Base-by-base conservation (phyloP, 2,888 invertebrate species). In the Boloria euphrosyne region DNA sequence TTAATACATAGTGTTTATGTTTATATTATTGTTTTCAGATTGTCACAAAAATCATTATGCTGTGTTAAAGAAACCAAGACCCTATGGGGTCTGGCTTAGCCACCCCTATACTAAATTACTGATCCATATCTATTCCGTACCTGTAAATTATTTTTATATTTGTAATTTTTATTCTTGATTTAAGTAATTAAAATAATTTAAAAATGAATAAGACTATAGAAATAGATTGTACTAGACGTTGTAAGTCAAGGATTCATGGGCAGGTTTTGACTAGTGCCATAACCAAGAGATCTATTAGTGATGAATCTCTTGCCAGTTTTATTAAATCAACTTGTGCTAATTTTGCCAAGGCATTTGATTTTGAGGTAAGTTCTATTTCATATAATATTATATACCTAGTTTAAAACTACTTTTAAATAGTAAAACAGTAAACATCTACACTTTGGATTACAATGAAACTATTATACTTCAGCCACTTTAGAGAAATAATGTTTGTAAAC, bases 191-290 rank as follows among this genome's bases (percentile, higher is more conserved):
- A 55, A 59, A 31, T 16, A 65, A 55, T 59, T 14, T 27, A 64
- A 86, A 74, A 64, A 93, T 93, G 92, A 92, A 84, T 85, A 91
- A 86, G 73, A 76, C 79, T 74, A 73, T 75, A 50, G 93, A 93
- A 57, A 80, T 86, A 50, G 94, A 94, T 71, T 95, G 95, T 81
- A 95, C 94, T 0, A 84, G 82, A 49, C 90, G 93, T 71, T 95
- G 95, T 76, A 90, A 82, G 73, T 95, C 94, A 51, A 83, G 89
- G 38, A 82, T 83, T 60, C 94, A 94, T 74, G 94, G 94, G 27
- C 90, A 93, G 70, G 84, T 89, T 38, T 88, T 96, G n/a, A 94
- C 93, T 0, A 92, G 94, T 71, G 94, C 95, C 7, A 90, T 95
- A 57, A 94, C 95, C 0, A 95, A 95, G 80, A 91, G 94, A 71